phyloP scores from a whole-genome alignment of 2,888 invertebrate species.

The Macaria liturata region DNA sequence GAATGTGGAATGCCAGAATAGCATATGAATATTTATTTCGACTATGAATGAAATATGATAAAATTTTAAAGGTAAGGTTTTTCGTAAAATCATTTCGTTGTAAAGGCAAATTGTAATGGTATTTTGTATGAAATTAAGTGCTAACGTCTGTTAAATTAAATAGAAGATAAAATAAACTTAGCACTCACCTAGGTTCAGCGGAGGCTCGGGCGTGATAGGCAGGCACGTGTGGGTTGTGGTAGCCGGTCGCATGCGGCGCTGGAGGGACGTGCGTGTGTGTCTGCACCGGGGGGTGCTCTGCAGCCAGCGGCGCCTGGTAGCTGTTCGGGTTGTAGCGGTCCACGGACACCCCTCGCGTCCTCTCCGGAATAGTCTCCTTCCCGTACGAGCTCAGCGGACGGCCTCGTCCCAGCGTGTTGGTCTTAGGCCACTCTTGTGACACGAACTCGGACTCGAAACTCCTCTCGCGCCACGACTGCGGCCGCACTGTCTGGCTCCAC shows the following conservation, averaged over 20 bases:
- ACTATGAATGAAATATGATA: too few species aligned
- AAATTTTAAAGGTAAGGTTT: too few species aligned
- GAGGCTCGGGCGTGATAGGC: slow-evolving; percentile 77
- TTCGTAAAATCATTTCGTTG: too few species aligned
- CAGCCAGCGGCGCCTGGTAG: slow-evolving; percentile 66
- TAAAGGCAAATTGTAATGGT: too few species aligned
- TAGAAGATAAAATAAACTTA: too few species aligned
- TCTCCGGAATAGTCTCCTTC: slow-evolving; percentile 59
- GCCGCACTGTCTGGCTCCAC: slow-evolving; percentile 77
- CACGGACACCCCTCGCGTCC: slow-evolving; percentile 72
- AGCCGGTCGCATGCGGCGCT: slow-evolving; percentile 57
- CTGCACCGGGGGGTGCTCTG: slow-evolving; percentile 74
- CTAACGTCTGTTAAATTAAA: too few species aligned
- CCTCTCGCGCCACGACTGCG: slow-evolving; percentile 72
- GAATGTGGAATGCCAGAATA: neutral
- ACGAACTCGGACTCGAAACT: slow-evolving; percentile 74
- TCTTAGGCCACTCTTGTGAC: slow-evolving; percentile 72
- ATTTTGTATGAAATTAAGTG: too few species aligned
- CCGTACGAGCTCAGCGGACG: slow-evolving; percentile 70
- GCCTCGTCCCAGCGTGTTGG: slow-evolving; percentile 68
- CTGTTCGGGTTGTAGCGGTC: slow-evolving; percentile 74
- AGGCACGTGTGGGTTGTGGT: slow-evolving; percentile 75
- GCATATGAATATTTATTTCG: too few species aligned
- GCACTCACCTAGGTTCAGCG: slow-evolving; percentile 73
- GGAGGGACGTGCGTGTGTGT: slow-evolving; percentile 73